phyloP scores from a whole-genome alignment of 2,113 vertebrate species.

The Malaclemys terrapin region DNA sequence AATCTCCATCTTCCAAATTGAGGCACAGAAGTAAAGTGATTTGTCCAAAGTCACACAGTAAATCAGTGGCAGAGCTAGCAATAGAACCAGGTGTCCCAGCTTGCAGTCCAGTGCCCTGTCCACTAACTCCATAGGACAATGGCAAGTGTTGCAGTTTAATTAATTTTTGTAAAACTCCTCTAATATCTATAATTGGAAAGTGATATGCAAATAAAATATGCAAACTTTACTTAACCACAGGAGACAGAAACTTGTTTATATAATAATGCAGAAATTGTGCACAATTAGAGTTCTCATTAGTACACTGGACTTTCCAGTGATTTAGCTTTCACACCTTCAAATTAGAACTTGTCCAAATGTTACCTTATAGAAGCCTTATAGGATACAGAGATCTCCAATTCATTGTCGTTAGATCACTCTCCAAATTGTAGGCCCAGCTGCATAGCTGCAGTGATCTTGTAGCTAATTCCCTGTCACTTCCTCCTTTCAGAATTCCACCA shows the following conservation, averaged over 20 bases:
- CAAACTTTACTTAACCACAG: background rate
- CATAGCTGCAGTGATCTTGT: background rate
- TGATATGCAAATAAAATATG: background rate
- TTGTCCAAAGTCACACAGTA: background rate
- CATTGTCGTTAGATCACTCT: background rate
- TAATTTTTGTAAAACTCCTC: background rate
- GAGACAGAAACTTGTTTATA: background rate
- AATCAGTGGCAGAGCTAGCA: background rate
- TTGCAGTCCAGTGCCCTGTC: background rate
- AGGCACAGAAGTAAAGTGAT: background rate
- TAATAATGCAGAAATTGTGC: background rate
- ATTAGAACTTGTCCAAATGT: background rate
- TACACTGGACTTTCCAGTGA: background rate
- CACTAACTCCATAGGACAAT: background rate
- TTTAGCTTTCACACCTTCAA: background rate
- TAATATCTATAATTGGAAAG: background rate
- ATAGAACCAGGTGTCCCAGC: background rate
- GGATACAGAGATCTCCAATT: background rate
- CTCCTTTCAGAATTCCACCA: background rate
- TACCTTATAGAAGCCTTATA: background rate
- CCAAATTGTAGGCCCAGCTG: background rate
- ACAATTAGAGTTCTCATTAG: background rate
- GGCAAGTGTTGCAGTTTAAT: background rate
- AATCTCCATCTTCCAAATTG: background rate
- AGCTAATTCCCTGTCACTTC: background rate